Percentiles rank a stretch among this genome's conserved stretches.
These are phyloP conservation scores for Leucoraja ocellata DNA, from an alignment of 2,797 vertebrate genomes.

Conservation along the genomic window DNA sequence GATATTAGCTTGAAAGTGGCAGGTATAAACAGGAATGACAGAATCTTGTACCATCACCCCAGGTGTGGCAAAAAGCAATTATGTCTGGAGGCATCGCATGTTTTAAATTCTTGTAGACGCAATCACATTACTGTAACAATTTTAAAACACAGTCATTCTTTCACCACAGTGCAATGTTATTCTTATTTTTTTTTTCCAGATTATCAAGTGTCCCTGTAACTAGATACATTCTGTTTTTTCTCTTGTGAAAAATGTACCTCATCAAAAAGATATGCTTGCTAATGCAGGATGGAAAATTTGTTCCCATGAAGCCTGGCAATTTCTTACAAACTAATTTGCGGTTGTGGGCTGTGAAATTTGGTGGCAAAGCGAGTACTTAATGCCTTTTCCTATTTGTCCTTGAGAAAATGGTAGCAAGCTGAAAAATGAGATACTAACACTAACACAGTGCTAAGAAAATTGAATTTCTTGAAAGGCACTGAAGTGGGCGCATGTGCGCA, in stretches of 20 bases:
- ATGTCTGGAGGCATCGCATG: neutral
- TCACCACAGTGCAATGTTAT: neutral
- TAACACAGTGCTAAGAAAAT: no score
- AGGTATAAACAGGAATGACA: conserved; percentile 5
- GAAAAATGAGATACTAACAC: no score
- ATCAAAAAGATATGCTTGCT: neutral
- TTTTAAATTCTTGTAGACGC: neutral
- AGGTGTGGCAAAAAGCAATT: neutral
- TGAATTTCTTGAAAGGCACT: no score
- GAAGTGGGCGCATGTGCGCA: no score
- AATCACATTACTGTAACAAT: neutral
- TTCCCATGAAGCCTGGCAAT: no score
- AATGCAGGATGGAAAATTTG: neutral
- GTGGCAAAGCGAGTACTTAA: no score
- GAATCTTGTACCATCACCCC: neutral
- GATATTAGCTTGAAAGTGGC: conserved; percentile 10
- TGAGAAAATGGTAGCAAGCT: no score
- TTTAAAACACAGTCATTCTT: neutral
- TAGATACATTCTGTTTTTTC: neutral
- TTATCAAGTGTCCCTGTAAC: neutral
- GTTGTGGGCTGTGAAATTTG: no score
- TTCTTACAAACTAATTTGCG: no score
- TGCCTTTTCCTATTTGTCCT: no score
- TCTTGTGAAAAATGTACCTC: neutral
- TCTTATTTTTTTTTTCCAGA: neutral